phyloP scores from a whole-genome alignment of 2,888 invertebrate species.

The Tetranychus piercei region DNA sequence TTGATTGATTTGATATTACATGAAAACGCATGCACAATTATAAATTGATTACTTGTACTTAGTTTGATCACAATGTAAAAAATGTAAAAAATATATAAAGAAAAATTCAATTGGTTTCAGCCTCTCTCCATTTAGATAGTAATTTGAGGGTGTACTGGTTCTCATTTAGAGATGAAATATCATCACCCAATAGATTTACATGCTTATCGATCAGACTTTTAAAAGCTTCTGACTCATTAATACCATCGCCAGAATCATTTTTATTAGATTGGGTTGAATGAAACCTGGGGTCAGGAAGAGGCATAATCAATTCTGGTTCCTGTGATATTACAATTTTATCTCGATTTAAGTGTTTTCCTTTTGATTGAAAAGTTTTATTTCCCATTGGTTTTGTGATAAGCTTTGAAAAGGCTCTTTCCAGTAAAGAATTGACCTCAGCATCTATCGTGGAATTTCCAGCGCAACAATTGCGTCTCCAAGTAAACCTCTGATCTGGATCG shows the following conservation, averaged over 20 bases:
- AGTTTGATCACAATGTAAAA: neutral
- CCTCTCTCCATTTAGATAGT: neutral
- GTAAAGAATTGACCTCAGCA: neutral
- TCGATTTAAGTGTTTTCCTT: neutral
- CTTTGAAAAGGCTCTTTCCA: neutral
- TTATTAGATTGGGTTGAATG: neutral
- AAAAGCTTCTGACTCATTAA: neutral
- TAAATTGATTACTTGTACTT: neutral
- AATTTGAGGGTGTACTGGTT: neutral
- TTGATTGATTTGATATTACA: too few species aligned
- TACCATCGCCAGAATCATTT: neutral
- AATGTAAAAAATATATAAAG: neutral
- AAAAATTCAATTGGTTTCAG: neutral
- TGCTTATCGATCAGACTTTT: neutral
- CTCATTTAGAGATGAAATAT: neutral
- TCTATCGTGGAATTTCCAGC: neutral
- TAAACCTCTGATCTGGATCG: neutral
- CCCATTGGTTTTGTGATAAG: neutral
- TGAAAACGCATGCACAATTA: too few species aligned
- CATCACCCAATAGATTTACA: neutral
- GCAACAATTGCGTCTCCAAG: neutral
- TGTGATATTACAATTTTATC: neutral
- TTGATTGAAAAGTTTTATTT: neutral
- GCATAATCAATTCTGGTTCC: neutral
- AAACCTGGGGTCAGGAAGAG: neutral